phyloP scores from a whole-genome alignment of 2,888 invertebrate species.

The Octonoba sinensis region DNA sequence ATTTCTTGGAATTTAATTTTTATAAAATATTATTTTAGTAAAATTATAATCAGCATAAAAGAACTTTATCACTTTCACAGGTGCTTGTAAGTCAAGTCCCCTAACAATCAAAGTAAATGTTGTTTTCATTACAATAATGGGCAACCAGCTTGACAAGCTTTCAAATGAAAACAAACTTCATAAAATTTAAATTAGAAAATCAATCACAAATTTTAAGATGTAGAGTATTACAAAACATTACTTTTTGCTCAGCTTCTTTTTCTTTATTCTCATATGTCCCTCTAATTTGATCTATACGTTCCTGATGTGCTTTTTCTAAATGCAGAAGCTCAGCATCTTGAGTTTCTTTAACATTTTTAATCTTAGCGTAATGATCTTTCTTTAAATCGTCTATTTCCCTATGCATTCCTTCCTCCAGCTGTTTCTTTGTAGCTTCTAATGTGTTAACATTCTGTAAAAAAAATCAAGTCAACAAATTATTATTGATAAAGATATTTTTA shows the following conservation, averaged over 20 bases:
- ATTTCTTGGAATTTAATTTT: too few species aligned
- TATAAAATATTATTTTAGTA: too few species aligned
- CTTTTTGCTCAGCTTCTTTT: background rate
- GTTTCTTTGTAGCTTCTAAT: constrained; percentile 3
- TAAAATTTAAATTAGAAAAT: too few species aligned
- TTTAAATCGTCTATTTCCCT: constrained; percentile 16
- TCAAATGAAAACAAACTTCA: too few species aligned
- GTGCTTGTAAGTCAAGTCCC: too few species aligned
- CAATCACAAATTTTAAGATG: too few species aligned
- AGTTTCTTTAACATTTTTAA: constrained; percentile 30
- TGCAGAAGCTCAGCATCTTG: constrained; percentile 27
- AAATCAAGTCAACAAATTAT: background rate
- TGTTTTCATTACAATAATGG: too few species aligned
- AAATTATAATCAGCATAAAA: too few species aligned
- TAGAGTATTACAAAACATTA: background rate
- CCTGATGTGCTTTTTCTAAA: constrained; percentile 36
- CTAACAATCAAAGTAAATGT: too few species aligned
- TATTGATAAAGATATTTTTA: background rate
- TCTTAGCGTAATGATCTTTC: constrained; percentile 5
- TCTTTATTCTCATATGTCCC: constrained; percentile 16
- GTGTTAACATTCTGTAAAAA: constrained; percentile 25
- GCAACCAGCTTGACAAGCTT: too few species aligned
- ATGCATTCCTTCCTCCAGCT: constrained; percentile 22
- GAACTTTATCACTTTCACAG: too few species aligned
- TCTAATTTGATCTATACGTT: constrained; percentile 11